Conservation (phyloP, 2,113 vertebrate genomes). For the Psittacara wagleri region DNA sequence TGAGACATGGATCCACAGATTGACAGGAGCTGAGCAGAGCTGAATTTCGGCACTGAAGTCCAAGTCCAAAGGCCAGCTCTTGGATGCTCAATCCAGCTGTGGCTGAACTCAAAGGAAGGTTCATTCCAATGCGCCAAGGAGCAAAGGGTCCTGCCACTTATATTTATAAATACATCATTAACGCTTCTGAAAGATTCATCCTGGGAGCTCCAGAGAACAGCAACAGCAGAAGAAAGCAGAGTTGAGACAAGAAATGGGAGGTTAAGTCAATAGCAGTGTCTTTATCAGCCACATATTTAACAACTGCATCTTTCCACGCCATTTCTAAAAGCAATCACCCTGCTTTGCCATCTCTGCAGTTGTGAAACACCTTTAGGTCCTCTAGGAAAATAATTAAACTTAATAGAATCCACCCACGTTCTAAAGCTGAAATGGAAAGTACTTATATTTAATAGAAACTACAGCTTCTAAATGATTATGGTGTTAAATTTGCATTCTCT, state of each 20-base stretch:
- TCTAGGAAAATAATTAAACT: conserved; percentile 1
- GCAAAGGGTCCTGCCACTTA: neutral
- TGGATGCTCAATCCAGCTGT: neutral
- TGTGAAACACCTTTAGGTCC: neutral
- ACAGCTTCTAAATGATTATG: neutral
- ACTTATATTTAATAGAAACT: conserved; percentile 35
- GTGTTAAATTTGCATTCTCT: conserved; percentile 38
- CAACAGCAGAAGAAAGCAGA: neutral
- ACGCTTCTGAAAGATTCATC: neutral
- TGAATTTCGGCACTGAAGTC: neutral
- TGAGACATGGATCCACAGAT: neutral
- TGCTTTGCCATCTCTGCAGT: neutral
- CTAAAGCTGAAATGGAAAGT: neutral
- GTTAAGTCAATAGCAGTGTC: neutral
- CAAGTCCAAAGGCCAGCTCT: neutral
- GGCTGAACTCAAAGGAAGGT: neutral
- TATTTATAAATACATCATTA: neutral
- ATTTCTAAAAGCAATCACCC: neutral
- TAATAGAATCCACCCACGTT: neutral
- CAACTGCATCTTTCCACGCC: neutral
- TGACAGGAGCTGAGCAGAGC: neutral
- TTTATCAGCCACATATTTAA: neutral
- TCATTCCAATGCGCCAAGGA: neutral
- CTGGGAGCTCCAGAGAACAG: neutral
- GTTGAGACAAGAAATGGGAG: neutral